Evolutionary conservation across 1,140 invertebrate species (phyloP), one percentile per base, ranked within the genome.

Genomic region (Dendroctonus valens): DNA sequence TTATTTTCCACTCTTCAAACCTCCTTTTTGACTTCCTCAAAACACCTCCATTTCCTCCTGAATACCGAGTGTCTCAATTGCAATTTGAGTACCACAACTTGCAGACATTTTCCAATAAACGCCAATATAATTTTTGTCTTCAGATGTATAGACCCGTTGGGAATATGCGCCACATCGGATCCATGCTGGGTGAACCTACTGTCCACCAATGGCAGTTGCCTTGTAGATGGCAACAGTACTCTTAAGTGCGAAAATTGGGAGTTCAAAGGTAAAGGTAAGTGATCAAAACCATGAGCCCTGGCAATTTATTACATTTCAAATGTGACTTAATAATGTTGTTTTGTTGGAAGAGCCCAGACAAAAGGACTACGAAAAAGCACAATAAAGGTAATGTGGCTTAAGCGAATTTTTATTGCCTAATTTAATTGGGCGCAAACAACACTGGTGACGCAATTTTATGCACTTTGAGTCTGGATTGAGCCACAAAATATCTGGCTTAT

Each of bases 211-310:
- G 76, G 70, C 41, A 48, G 59, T 12, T 54, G 51, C 54, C 38
- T 8, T 12, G 6, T 14, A 39, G 42, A 46, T 40, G 37, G 60
- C 12, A 53, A 53, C 54, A 63, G 40, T 11, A 14, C 42, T 39
- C 74, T 69, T 67, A 81, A 78, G 60, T 92, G 91, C 72, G 80
- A 77, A 1, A 74, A 81, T 8, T 92, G 89, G 84, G 83, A 85
- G 65, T 92, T 87, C 67, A 87, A 87, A 62, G 82, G 79, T 12
- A 77, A 82, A 37, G 84, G 85, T 75, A 77, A 67, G 53, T 52
- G n/a, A 8, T 12, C 14, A 54, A 26, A 63, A 38, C 46, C 15
- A 26, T 26, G 26, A 26, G 26, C 26, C 1, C 26, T 26, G 26
- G 26, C 26, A 26, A 26, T 26, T 3, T 26, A 26, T 26, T 26